phyloP scores from a whole-genome alignment of 92 coral and sea anemone genomes.

The Anthopleura xanthogrammica region DNA sequence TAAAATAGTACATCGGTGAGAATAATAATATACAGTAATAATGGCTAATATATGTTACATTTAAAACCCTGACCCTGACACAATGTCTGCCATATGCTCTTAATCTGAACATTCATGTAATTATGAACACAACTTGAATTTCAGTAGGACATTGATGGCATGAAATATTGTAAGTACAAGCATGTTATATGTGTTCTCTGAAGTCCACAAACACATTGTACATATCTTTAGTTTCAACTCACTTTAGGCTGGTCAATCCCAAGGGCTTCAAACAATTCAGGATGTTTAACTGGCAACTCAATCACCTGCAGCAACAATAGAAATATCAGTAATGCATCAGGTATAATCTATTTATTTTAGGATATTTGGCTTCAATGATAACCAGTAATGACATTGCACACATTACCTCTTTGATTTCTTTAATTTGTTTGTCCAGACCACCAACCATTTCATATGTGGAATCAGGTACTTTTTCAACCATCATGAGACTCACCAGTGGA shows the following conservation, averaged over 20 bases:
- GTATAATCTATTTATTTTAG: too few species aligned
- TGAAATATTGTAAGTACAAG: neutral
- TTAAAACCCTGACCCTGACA: too few species aligned
- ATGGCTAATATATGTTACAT: too few species aligned
- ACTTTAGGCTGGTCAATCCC: slow-evolving; percentile 99
- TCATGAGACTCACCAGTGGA: slow-evolving; percentile 98
- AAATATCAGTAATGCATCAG: too few species aligned
- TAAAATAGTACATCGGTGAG: neutral
- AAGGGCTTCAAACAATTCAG: slow-evolving; percentile 97
- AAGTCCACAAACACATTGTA: too few species aligned
- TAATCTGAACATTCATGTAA: neutral
- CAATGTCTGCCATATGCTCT: too few species aligned
- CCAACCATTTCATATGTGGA: slow-evolving; percentile 99
- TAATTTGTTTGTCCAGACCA: slow-evolving; percentile 96
- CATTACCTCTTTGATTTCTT: slow-evolving; percentile 96
- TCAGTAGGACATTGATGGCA: neutral
- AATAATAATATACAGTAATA: too few species aligned
- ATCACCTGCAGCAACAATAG: slow-evolving; percentile 59
- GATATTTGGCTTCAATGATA: neutral
- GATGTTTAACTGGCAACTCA: slow-evolving; percentile 97
- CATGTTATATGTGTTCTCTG: neutral
- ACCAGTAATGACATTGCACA: neutral
- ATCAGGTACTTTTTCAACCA: slow-evolving; percentile 99
- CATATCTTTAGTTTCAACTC: neutral
- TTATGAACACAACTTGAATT: too few species aligned